Evolutionary conservation across 2,888 invertebrate species (phyloP), one percentile per base, ranked within the genome.

Genomic region (Orthosia gracilis): DNA sequence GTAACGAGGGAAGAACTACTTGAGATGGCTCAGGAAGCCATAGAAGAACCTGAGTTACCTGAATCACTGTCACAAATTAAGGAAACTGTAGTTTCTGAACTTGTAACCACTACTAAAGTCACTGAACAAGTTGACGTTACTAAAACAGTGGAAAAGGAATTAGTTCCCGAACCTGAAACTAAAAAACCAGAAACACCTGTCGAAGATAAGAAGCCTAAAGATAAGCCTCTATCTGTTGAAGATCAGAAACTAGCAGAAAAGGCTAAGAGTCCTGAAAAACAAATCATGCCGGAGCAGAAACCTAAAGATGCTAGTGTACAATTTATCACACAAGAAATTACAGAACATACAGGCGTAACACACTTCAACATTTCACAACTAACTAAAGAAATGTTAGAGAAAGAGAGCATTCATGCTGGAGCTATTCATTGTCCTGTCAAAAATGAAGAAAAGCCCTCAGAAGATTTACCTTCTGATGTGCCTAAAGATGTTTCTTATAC

Each of bases 311-410:
- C 45, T 7, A 77, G n/a, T 23, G n/a, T 58, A 5, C 70, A 76
- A 54, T 65, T 76, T 2, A 61, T 76, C 7, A 78, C 72, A 26
- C 52, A 69, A 26, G 84, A 84, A 66, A 67, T 67, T 5, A 65
- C 61, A 66, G 76, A 64, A 68, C 61, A 72, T 58, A 72, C 65
- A 47, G 76, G 67, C 49, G 66, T 75, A 67, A 75, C 77, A 50
- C 82, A 86, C 66, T 70, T 54, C 3, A 83, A 84, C 57, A 66
- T 89, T 11, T 61, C 87, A 31, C 85, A 88, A 72, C 3, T 86
- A 18, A 89, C 89, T 17, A 88, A 89, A 77, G 84, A 89, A 63
- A 74, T 90, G 52, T 73, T 91, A 49, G 87, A 91, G 12, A 87
- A 84, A 61, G 90, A 91, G 81, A 89, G 80, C 50, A 69, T 84